Conservation (phyloP, 2,797 vertebrate species). For the Acanthurus leucopareius region DNA sequence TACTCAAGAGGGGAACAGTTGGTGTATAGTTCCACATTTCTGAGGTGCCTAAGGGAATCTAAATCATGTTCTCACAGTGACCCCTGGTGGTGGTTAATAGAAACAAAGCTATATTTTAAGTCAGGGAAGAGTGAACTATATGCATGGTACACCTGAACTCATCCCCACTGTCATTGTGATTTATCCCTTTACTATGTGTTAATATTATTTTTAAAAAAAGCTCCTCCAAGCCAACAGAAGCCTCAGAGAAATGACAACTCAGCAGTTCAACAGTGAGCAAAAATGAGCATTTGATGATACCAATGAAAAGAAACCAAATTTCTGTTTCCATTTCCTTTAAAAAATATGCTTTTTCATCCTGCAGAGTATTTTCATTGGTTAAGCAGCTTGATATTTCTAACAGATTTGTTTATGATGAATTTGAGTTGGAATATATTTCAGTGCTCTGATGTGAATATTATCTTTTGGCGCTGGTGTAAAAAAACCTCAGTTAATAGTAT, state of each 20-base stretch:
- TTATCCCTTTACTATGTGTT: neutral
- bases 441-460: slow-evolving; percentile 39
- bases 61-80: slow-evolving; percentile 64
- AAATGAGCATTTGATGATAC: neutral
- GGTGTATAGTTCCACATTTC: slow-evolving; percentile 48
- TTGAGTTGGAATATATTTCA: slow-evolving; percentile 19
- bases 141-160: neutral
- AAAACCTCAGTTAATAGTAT: slow-evolving; percentile 9
- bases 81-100: slow-evolving; percentile 69
- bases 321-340: slow-evolving; percentile 23
- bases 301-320: slow-evolving; percentile 6
- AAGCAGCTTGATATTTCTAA: slow-evolving; percentile 21
- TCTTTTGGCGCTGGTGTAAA: slow-evolving; percentile 16
- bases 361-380: slow-evolving; percentile 18
- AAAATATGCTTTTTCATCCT: neutral
- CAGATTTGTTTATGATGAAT: slow-evolving; percentile 43
- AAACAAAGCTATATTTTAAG: slow-evolving; percentile 2
- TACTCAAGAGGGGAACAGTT: slow-evolving; percentile 10
- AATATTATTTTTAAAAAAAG: neutral
- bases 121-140: neutral
- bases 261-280: neutral
- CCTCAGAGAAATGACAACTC: slow-evolving; percentile 1
- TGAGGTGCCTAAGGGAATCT: slow-evolving; percentile 37
- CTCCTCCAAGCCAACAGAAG: neutral
- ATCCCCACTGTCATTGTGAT: neutral